These are phyloP conservation scores for Cephalotes varians DNA, from an alignment of 2,888 invertebrate genomes.

Conservation along the genomic window DNA sequence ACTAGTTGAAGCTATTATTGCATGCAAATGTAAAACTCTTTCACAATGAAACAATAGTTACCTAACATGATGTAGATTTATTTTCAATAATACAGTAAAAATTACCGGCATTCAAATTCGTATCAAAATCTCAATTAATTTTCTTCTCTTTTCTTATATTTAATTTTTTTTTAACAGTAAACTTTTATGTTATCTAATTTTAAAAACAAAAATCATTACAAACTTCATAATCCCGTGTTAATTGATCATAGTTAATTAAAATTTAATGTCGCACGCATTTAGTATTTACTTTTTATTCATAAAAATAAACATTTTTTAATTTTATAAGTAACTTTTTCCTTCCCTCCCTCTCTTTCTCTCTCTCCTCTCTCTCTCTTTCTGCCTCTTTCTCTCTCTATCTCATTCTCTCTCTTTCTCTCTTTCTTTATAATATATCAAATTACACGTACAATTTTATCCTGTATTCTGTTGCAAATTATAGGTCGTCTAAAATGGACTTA, in stretches of 20 bases:
- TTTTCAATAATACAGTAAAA: neutral
- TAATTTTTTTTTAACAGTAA: neutral
- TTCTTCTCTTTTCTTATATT: neutral
- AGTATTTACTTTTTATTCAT: neutral
- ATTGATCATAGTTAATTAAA: neutral
- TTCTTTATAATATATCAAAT: conserved; percentile 25
- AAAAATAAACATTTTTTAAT: neutral
- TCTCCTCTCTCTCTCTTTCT: neutral
- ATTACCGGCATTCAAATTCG: neutral
- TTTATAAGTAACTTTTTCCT: neutral
- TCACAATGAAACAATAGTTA: neutral
- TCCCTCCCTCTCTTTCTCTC: neutral
- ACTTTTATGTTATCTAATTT: neutral
- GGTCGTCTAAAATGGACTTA: conserved; percentile 54
- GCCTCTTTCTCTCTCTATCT: neutral
- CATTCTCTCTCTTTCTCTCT: neutral
- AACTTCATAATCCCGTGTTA: too few relatives aligned
- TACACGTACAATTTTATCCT: conserved; percentile 18
- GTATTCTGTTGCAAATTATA: conserved; percentile 27
- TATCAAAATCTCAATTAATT: neutral
- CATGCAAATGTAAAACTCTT: conserved; percentile 38
- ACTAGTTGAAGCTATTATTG: conserved; percentile 11
- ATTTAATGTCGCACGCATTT: neutral
- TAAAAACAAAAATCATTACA: neutral
- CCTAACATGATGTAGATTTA: neutral